Evolutionary conservation across 1,140 invertebrate genomes (phyloP).

Genomic region (Linepithema humile): DNA sequence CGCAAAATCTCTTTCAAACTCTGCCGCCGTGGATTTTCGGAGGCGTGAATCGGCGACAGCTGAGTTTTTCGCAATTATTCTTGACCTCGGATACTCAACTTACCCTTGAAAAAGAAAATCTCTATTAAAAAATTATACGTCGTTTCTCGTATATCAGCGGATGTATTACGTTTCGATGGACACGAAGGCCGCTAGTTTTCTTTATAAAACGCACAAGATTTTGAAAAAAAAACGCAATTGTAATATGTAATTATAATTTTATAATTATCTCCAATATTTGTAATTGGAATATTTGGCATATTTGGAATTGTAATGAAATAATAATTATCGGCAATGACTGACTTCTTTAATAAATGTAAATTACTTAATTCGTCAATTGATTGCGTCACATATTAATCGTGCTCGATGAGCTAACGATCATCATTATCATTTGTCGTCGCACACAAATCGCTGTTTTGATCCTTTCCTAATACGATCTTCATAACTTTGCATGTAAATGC

Average conservation of each 20-base stretch:
- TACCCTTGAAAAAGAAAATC: neutral
- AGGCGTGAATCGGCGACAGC: slow-evolving; percentile 26
- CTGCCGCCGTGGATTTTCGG: neutral
- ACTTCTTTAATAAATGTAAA: neutral
- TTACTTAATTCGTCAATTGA: neutral
- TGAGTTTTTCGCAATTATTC: neutral
- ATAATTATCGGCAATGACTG: too few relatives aligned
- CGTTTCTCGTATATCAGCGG: neutral
- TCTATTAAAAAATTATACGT: neutral
- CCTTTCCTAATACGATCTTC: slow-evolving; percentile 23
- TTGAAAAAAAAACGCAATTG: too few relatives aligned
- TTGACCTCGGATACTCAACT: neutral
- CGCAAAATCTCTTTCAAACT: slow-evolving; percentile 57
- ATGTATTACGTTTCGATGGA: neutral
- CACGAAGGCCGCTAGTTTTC: neutral
- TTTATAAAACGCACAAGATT: neutral
- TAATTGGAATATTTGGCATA: neutral
- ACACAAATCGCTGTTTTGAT: neutral
- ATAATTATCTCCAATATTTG: too few relatives aligned
- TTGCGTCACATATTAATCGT: neutral
- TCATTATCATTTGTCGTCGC: slow-evolving; percentile 5
- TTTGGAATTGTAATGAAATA: too few relatives aligned
- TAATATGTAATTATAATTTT: too few relatives aligned
- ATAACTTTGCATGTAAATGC: slow-evolving; percentile 45
- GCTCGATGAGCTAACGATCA: neutral